Conservation (phyloP, 2,888 invertebrate genomes). For the Tinea pellionella region DNA sequence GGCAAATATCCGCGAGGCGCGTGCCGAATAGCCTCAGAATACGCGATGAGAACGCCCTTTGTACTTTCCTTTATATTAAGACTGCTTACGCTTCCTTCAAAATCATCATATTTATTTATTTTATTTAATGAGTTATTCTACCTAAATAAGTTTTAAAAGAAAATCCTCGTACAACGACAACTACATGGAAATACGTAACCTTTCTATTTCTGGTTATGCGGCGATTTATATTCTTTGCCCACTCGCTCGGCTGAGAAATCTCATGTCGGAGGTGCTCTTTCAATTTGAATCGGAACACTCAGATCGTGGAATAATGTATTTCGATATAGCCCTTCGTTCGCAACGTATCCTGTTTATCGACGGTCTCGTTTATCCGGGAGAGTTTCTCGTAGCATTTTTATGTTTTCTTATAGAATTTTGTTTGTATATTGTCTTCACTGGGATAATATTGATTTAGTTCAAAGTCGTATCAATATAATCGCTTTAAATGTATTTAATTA, state of each 20-base stretch:
- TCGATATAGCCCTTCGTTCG: slow-evolving; percentile 64
- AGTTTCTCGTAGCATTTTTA: slow-evolving; percentile 17
- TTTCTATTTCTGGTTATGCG: slow-evolving; percentile 67
- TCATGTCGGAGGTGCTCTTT: slow-evolving; percentile 70
- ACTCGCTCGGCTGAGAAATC: slow-evolving; percentile 68
- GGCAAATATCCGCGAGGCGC: slow-evolving; percentile 64
- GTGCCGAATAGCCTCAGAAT: slow-evolving; percentile 61
- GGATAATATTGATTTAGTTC: not conserved
- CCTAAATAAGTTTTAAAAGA: not conserved
- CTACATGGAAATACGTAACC: slow-evolving; percentile 42
- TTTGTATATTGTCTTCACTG: not conserved
- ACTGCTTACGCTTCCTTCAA: no score
- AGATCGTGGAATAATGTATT: slow-evolving; percentile 70
- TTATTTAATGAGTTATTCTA: not conserved
- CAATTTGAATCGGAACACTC: slow-evolving; percentile 71
- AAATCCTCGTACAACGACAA: not conserved
- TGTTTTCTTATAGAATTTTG: not conserved
- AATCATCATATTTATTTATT: no score
- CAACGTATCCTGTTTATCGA: slow-evolving; percentile 68
- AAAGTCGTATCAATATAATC: not conserved
- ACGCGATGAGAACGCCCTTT: slow-evolving; percentile 45
- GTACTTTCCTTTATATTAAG: not conserved
- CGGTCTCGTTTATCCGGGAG: slow-evolving; percentile 66
- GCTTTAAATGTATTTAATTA: not conserved
- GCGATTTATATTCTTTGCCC: slow-evolving; percentile 69